Conservation (phyloP, 1,140 invertebrate genomes). For the Brachionus rubens region DNA sequence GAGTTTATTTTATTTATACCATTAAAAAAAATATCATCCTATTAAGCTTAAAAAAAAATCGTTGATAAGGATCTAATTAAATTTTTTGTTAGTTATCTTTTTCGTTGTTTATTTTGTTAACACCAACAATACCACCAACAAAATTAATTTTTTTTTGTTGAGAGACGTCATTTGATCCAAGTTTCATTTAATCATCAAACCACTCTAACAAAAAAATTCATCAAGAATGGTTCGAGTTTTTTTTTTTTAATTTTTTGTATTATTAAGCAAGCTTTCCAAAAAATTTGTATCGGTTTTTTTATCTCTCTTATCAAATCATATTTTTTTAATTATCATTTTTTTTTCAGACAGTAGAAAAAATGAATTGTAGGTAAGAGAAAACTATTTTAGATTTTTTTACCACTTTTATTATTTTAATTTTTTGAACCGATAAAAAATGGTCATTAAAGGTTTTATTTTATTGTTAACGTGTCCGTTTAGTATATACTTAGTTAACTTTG, state of each 20-base stretch:
- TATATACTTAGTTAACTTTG: too few relatives aligned
- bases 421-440: too few relatives aligned
- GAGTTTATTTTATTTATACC: conserved; percentile 15
- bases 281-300: background rate
- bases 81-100: too few relatives aligned
- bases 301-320: conserved; percentile 1
- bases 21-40: background rate
- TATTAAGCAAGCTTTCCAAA: background rate
- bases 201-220: background rate
- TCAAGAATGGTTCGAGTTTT: conserved; percentile 5
- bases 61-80: conserved; percentile 23
- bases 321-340: conserved; percentile 6
- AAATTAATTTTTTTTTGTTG: background rate
- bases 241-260: conserved; percentile 21
- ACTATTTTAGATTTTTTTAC: too few relatives aligned
- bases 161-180: conserved; percentile 26
- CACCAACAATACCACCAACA: background rate
- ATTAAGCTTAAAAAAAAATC: background rate
- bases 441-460: too few relatives aligned
- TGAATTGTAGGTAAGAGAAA: too few relatives aligned
- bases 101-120: too few relatives aligned
- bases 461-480: too few relatives aligned
- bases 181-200: conserved; percentile 6
- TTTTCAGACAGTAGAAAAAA: conserved; percentile 6
- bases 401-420: too few relatives aligned